Base-by-base conservation (phyloP, 2,888 invertebrate species). In the Trichogramma evanescens region DNA sequence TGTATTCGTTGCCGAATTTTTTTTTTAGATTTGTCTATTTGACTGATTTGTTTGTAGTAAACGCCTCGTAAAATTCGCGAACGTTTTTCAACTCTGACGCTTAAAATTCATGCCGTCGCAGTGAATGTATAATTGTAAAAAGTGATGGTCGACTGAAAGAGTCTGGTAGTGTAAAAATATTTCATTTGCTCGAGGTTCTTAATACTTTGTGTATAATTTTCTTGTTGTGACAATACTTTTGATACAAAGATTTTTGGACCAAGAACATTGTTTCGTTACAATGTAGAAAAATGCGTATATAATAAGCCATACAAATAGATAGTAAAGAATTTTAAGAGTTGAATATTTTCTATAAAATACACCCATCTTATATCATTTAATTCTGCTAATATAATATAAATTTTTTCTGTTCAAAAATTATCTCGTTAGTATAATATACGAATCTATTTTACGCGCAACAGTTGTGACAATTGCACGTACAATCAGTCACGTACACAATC, bases 401-500 rank as follows among this genome's bases (percentile, higher is more conserved):
- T 46, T 42, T 50, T 43, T 55, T 56, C 26, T 26, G 26, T 26
- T 26, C 26, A 26, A 26, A 26, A 26, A 26, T 26, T 26, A 26
- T 26, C 26, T 26, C 26, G 26, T 26, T 26, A 26, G 26, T 26
- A 26, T 26, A 61, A 56, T 63, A 56, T 51, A 59, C 54, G 54
- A 63, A 52, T 61, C 54, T 48, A 8, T 51, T 58, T 58, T 54
- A 58, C 55, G 58, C 54, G 58, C 61, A n/a, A 13, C n/a, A 49
- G n/a, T 61, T 56, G 39, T 8, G 61, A 10, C 13, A 58, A 62
- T 61, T 54, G 60, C 58, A 61, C 54, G 26, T 2, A 26, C 62
- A 56, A 59, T 65, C 64, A 65, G 64, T 61, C 64, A 54, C 62
- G 55, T 64, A 58, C 50, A 40, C 55, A 58, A 65, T 65, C 61